Evolutionary conservation across 1,140 invertebrate species (phyloP).

Genomic region (Thereuonema tuberculata): DNA sequence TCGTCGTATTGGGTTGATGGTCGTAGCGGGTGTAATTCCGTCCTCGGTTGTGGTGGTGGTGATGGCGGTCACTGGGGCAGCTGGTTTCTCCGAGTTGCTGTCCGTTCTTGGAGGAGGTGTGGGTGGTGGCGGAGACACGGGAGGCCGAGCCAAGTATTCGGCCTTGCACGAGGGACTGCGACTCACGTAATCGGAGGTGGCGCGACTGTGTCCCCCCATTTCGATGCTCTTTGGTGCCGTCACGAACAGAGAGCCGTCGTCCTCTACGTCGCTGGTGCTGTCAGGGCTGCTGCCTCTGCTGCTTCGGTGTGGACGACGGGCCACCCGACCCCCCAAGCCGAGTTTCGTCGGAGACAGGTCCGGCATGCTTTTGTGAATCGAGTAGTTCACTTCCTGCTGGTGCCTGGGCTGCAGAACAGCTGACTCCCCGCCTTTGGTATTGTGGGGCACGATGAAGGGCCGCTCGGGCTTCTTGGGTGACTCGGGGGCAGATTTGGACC

Average conservation of each 20-base stretch:
- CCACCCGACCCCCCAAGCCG: not conserved
- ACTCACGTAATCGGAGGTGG: constrained; percentile 19
- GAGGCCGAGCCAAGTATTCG: not conserved
- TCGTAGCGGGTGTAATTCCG: constrained; percentile 15
- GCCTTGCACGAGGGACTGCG: constrained; percentile 19
- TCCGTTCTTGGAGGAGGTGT: not conserved
- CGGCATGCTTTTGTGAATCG: constrained; percentile 64
- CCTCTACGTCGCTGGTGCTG: constrained; percentile 9
- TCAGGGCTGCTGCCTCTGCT: not conserved
- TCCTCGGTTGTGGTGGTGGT: constrained; percentile 10
- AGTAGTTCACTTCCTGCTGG: constrained; percentile 9
- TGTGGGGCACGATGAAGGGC: not conserved
- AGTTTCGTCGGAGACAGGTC: constrained; percentile 47
- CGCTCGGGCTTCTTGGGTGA: not conserved
- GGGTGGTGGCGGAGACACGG: not conserved
- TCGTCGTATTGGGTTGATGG: constrained; percentile 22
- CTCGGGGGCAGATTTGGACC: not conserved
- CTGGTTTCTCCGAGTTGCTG: not conserved
- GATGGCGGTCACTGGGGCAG: not conserved
- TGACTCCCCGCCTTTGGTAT: too few relatives aligned
- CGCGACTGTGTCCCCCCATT: constrained; percentile 3
- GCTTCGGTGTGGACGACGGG: not conserved
- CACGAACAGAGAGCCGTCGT: constrained; percentile 12
- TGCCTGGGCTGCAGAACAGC: not conserved
- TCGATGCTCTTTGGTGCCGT: constrained; percentile 10